Conservation (phyloP, 2,113 vertebrate genomes). For the Lophura nycthemera region DNA sequence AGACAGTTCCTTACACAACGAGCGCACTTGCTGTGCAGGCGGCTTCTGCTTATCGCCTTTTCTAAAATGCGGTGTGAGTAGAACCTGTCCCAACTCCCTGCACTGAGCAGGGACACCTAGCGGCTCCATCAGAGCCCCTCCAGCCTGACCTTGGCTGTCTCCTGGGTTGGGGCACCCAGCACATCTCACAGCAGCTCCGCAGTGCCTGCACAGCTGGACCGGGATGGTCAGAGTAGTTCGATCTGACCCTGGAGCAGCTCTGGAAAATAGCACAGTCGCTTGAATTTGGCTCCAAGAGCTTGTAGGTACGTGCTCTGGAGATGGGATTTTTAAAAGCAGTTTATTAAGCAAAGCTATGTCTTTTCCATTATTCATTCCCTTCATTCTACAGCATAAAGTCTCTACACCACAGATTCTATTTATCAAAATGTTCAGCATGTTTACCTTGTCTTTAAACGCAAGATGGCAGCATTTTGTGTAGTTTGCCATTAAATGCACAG, state of each 20-base stretch:
- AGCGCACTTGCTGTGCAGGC: not conserved
- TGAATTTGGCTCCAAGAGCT: not conserved
- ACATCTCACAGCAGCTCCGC: no score
- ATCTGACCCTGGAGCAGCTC: rapidly evolving
- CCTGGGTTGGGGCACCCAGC: no score
- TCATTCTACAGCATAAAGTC: not conserved
- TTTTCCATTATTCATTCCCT: not conserved
- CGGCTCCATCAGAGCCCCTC: no score
- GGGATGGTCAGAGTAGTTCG: not conserved
- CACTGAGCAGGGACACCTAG: no score
- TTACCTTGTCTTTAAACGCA: not conserved
- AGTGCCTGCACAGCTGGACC: not conserved
- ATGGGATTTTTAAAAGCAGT: not conserved
- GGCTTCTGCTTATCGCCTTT: not conserved
- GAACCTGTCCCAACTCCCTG: no score
- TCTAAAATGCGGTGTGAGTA: rapidly evolving
- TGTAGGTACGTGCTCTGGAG: not conserved
- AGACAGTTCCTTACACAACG: rapidly evolving
- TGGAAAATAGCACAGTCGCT: not conserved
- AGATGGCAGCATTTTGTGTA: conserved; percentile 43
- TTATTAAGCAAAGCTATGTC: not conserved
- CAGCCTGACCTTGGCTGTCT: no score
- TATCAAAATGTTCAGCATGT: rapidly evolving
- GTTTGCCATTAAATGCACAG: rapidly evolving
- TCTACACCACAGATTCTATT: not conserved